Evolutionary conservation across 2,113 vertebrate genomes (phyloP).

Genomic region (Sphyrna mokarran): DNA sequence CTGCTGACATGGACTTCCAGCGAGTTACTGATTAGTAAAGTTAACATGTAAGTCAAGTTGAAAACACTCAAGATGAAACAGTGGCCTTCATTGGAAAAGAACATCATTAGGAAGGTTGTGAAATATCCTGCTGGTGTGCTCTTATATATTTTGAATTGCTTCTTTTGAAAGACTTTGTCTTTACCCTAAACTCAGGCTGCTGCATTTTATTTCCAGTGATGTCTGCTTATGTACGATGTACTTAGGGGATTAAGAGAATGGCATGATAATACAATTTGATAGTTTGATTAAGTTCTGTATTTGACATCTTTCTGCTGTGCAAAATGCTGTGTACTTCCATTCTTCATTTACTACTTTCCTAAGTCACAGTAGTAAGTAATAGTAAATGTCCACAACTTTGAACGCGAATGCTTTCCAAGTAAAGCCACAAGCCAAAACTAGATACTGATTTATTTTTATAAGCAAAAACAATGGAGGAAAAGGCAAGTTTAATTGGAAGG

Average conservation of each 20-base stretch:
- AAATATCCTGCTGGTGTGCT: background rate
- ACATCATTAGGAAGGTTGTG: background rate
- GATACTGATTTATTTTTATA: background rate
- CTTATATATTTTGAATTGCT: background rate
- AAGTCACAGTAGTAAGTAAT: background rate
- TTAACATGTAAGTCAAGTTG: background rate
- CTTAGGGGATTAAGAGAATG: background rate
- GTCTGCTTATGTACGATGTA: background rate
- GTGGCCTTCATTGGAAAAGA: background rate
- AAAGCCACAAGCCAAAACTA: background rate
- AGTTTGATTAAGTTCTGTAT: background rate
- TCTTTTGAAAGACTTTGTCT: background rate
- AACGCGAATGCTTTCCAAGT: background rate
- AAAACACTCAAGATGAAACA: background rate
- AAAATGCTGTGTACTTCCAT: slow-evolving; percentile 5
- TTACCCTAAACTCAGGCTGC: background rate
- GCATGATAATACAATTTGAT: background rate
- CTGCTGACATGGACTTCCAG: background rate
- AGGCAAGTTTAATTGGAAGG: background rate
- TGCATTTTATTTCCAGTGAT: background rate
- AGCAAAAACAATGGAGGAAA: background rate
- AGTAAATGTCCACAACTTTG: background rate
- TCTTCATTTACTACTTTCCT: background rate
- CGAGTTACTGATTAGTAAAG: background rate
- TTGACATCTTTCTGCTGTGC: background rate